Evolutionary conservation across 2,888 invertebrate species (phyloP).

Genomic region (Melanargia galathea): DNA sequence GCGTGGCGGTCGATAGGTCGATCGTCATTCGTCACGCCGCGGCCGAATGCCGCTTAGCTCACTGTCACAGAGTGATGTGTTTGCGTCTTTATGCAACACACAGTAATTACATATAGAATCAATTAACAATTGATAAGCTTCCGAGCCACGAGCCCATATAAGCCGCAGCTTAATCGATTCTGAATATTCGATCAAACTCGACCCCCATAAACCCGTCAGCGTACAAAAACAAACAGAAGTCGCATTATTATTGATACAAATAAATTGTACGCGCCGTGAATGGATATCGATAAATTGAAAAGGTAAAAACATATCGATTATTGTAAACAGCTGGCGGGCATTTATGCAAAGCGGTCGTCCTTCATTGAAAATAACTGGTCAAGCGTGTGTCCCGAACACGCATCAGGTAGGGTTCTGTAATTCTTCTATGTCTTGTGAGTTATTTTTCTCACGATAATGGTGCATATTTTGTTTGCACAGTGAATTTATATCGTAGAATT

Average conservation of each 20-base stretch:
- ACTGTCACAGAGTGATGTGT: not conserved
- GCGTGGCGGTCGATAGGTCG: too few relatives aligned
- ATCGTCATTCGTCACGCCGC: too few relatives aligned
- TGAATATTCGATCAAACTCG: slow-evolving; percentile 43
- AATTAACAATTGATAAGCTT: slow-evolving; percentile 26
- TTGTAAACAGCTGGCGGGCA: slow-evolving; percentile 80
- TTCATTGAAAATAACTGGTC: slow-evolving; percentile 65
- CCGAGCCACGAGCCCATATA: slow-evolving; percentile 16
- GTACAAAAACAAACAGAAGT: slow-evolving; percentile 72
- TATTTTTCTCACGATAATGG: too few relatives aligned
- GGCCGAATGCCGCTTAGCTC: too few relatives aligned
- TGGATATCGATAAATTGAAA: slow-evolving; percentile 79
- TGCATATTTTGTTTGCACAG: too few relatives aligned
- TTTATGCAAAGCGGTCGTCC: slow-evolving; percentile 74
- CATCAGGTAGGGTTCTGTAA: too few relatives aligned
- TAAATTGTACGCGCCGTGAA: slow-evolving; percentile 74
- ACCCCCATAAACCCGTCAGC: slow-evolving; percentile 63
- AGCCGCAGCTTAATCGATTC: slow-evolving; percentile 52
- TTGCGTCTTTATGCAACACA: slow-evolving; percentile 13
- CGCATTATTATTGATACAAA: slow-evolving; percentile 74
- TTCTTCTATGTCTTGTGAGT: too few relatives aligned
- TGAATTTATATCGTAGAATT: too few relatives aligned
- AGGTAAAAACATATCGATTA: slow-evolving; percentile 80
- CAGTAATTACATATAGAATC: slow-evolving; percentile 14
- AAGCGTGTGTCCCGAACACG: too few relatives aligned